Percentiles rank a stretch among this genome's conserved stretches.
Evolutionary conservation across 1,140 invertebrate genomes (phyloP).

Genomic region (Macrostomum lignano): DNA sequence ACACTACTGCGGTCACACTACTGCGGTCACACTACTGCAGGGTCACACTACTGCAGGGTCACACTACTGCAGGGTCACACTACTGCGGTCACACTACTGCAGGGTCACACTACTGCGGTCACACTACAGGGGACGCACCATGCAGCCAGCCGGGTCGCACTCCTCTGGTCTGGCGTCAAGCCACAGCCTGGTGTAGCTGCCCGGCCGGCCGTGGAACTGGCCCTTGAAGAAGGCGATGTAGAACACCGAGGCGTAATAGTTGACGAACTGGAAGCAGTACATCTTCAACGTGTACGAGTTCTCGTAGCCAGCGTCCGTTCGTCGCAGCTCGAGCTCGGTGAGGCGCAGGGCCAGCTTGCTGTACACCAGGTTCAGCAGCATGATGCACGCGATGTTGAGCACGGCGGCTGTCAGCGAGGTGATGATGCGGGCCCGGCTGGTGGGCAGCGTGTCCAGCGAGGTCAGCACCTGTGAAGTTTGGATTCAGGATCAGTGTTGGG

Average conservation of each 20-base stretch:
- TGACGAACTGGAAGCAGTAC: slow-evolving; percentile 84
- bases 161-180: background rate
- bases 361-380: slow-evolving; percentile 40
- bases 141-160: no score
- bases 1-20: no score
- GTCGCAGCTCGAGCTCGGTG: slow-evolving; percentile 34
- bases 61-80: no score
- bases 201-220: slow-evolving; percentile 33
- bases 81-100: no score
- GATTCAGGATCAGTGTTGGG: slow-evolving; percentile 33
- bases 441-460: no score
- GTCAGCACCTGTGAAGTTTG: no score
- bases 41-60: no score
- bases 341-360: slow-evolving; percentile 7
- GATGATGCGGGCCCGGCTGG: slow-evolving; percentile 63
- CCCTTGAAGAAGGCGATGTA: slow-evolving; percentile 76
- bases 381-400: slow-evolving; percentile 64
- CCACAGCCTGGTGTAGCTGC: background rate
- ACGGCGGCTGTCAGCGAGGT: slow-evolving; percentile 62
- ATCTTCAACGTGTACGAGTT: slow-evolving; percentile 84
- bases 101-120: no score
- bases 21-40: no score
- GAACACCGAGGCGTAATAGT: slow-evolving; percentile 74
- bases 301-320: slow-evolving; percentile 75
- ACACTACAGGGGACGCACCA: no score